phyloP scores from a whole-genome alignment of 1,140 invertebrate genomes.

The Bombus picipes region DNA sequence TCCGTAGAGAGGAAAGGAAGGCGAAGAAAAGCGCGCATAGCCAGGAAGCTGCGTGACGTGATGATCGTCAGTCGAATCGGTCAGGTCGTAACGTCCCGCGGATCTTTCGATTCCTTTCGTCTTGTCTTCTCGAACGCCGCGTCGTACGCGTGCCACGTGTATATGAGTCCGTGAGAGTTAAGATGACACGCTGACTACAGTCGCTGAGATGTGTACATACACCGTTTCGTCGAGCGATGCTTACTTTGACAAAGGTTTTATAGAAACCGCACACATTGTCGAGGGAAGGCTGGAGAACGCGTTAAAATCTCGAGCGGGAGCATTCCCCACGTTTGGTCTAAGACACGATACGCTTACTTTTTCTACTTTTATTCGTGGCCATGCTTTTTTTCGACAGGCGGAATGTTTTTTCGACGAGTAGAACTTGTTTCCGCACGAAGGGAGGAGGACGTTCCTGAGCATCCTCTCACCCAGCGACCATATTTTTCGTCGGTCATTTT shows the following conservation, averaged over 20 bases:
- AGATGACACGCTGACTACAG: background rate
- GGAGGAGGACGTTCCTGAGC: background rate
- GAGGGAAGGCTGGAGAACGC: background rate
- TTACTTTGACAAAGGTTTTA: constrained; percentile 6
- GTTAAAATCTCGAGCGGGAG: background rate
- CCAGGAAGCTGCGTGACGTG: constrained; percentile 21
- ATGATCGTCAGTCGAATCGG: constrained; percentile 25
- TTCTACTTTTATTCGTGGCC: background rate
- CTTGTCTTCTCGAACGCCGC: constrained; percentile 44
- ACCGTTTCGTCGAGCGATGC: background rate
- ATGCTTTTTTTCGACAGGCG: background rate
- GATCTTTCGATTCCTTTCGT: constrained; percentile 50
- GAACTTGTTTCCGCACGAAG: background rate
- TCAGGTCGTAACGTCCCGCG: constrained; percentile 24
- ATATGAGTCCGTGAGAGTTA: constrained; percentile 52
- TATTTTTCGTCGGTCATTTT: background rate
- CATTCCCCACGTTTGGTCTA: constrained; percentile 1
- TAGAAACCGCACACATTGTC: background rate
- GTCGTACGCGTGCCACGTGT: constrained; percentile 14
- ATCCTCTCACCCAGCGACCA: background rate
- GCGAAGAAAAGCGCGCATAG: background rate
- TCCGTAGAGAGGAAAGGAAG: constrained; percentile 14
- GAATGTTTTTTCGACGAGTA: background rate
- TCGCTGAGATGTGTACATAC: background rate
- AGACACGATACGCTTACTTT: constrained; percentile 41